These are phyloP conservation scores for Carterocephalus palaemon DNA, from an alignment of 2,888 invertebrate genomes.

Conservation along the genomic window DNA sequence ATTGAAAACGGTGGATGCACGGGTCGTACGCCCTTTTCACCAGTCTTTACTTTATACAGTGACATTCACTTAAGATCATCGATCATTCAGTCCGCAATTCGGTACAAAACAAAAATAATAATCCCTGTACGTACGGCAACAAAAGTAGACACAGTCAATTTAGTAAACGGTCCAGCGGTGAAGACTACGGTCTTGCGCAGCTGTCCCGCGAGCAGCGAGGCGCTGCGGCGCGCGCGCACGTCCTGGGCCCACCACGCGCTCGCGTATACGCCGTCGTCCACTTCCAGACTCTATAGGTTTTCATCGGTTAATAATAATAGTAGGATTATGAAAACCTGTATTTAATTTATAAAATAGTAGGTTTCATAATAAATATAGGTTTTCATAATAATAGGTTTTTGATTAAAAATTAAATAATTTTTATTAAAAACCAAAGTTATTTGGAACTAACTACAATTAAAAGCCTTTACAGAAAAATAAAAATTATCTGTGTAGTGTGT, in stretches of 20 bases:
- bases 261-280: slow-evolving; percentile 50
- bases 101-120: no score
- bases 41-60: no score
- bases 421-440: no score
- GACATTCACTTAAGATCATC: neutral
- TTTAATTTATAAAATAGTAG: neutral
- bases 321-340: slow-evolving; percentile 14
- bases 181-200: slow-evolving; percentile 49
- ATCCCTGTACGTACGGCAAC: slow-evolving; percentile 45
- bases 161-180: slow-evolving; percentile 60
- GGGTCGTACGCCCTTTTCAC: no score
- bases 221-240: slow-evolving; percentile 42
- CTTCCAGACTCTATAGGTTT: slow-evolving; percentile 45
- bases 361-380: neutral
- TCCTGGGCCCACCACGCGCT: slow-evolving; percentile 59
- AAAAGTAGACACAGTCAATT: slow-evolving; percentile 55
- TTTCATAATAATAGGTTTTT: neutral
- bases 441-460: no score
- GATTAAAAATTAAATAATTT: no score
- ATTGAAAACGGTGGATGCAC: no score
- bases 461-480: no score
- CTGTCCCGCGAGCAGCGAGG: slow-evolving; percentile 53
- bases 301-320: neutral
- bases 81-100: neutral
- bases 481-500: no score